Conservation (phyloP, 1,140 invertebrate species). For the Steinernema khuongi region DNA sequence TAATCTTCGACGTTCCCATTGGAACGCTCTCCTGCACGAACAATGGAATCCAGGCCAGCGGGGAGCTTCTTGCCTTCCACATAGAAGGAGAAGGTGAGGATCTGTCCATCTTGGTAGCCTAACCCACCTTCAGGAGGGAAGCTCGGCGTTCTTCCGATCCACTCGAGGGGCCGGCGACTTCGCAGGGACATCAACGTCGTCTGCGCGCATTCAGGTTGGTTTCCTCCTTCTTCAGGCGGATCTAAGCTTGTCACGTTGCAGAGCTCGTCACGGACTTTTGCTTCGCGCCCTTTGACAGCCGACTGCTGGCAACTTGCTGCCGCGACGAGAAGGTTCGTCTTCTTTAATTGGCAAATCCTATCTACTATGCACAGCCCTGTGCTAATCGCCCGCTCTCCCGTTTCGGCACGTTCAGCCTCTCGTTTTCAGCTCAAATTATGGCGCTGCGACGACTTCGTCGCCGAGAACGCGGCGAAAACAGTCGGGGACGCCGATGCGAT, state of each 20-base stretch:
- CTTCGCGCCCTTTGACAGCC: slow-evolving; percentile 60
- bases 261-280: slow-evolving; percentile 60
- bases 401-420: neutral
- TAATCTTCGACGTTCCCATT: slow-evolving; percentile 59
- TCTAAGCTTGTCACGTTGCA: slow-evolving; percentile 41
- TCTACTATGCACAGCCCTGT: neutral
- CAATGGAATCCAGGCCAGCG: slow-evolving; percentile 60
- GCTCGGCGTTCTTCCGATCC: slow-evolving; percentile 58
- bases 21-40: slow-evolving; percentile 58
- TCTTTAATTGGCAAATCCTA: neutral
- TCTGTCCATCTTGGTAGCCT: neutral
- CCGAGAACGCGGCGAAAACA: slow-evolving; percentile 3
- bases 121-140: slow-evolving; percentile 51
- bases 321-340: slow-evolving; percentile 57
- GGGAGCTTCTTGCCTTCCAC: slow-evolving; percentile 59
- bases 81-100: slow-evolving; percentile 58
- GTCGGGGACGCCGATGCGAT: slow-evolving; percentile 14
- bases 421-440: slow-evolving; percentile 37
- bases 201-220: slow-evolving; percentile 59
- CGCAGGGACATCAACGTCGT: slow-evolving; percentile 50
- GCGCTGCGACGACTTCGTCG: slow-evolving; percentile 14
- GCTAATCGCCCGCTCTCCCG: neutral
- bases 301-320: slow-evolving; percentile 59
- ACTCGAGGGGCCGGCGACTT: slow-evolving; percentile 53
- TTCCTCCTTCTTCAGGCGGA: neutral